Evolutionary conservation across 1,140 invertebrate species (phyloP), one percentile per base, ranked within the genome.

Genomic region (Diorhabda sublineata): DNA sequence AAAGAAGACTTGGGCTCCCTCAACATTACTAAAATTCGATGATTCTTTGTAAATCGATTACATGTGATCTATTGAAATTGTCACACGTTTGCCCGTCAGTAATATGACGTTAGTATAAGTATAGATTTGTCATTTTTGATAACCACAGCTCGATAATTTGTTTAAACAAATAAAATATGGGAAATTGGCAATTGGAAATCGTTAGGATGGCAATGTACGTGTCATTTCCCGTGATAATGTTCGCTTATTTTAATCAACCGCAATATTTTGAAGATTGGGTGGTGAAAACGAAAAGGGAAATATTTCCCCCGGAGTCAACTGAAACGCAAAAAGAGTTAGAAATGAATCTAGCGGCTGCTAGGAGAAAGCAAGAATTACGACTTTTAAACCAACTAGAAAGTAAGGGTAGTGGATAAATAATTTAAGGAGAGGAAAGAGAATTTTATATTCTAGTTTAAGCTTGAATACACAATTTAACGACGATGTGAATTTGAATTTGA

Each of bases 181-280:
- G 89, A 52, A 86, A 84, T 67, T 95, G 92, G 92, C 84, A 89
- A 77, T 80, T 94, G 60, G 93, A 96, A 85, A 85, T 93, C 4
- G 85, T 81, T 9, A 90, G 87, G 83, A 94, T 97, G 92, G 87
- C 86, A 42, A 76, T 94, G 68, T 96, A 95, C 75, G 90, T 95
- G 83, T 82, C 87, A 1, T 96, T 96, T 80, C 94, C 94, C 0
- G 92, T 96, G 3, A 83, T 78, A 3, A 74, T 92, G 8, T 96
- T 96, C 76, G 91, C 95, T 80, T 87, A 88, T 70, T 95, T 95
- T 76, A 95, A 96, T 80, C 91, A 94, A 76, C 90, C 93, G 4
- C 84, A 87, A 60, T 90, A 90, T 76, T 94, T 93, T 80, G 92
- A 95, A 79, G 85, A 91, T 67, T 92, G 87, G 87, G 87, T 94